Evolutionary conservation across 2,113 vertebrate genomes (phyloP).

Genomic region (Calonectris borealis): DNA sequence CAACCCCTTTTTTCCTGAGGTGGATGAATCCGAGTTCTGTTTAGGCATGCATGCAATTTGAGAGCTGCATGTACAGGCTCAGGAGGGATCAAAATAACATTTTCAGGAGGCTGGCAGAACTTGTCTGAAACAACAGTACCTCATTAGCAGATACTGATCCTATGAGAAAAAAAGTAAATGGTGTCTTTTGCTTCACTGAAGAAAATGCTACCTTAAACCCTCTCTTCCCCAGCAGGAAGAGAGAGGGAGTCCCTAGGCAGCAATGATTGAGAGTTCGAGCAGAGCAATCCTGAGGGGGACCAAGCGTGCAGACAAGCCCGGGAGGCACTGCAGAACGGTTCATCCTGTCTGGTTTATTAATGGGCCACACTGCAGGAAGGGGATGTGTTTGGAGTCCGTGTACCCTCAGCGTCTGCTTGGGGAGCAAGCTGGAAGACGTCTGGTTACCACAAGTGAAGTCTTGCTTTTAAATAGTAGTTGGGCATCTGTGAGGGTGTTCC

Average conservation of each 20-base stretch:
- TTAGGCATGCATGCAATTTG: not conserved
- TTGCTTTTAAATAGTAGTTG: not conserved
- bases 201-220: not conserved
- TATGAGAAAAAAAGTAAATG: not conserved
- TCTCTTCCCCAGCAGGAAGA: accelerated
- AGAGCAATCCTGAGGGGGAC: not conserved
- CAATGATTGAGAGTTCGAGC: not conserved
- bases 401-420: accelerated
- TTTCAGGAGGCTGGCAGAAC: not conserved
- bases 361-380: not conserved
- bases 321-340: not conserved
- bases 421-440: not conserved
- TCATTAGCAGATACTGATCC: not conserved
- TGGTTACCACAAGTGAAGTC: not conserved
- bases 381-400: not conserved
- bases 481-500: not conserved
- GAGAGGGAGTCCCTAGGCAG: not conserved
- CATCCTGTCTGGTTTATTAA: not conserved
- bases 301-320: not conserved
- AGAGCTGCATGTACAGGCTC: not conserved
- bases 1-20: not conserved
- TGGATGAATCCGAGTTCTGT: not conserved
- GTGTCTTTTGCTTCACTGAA: not conserved
- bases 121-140: not conserved
- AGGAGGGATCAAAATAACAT: not conserved